Conservation (phyloP, 2,888 invertebrate species). For the Lobophora halterata region DNA sequence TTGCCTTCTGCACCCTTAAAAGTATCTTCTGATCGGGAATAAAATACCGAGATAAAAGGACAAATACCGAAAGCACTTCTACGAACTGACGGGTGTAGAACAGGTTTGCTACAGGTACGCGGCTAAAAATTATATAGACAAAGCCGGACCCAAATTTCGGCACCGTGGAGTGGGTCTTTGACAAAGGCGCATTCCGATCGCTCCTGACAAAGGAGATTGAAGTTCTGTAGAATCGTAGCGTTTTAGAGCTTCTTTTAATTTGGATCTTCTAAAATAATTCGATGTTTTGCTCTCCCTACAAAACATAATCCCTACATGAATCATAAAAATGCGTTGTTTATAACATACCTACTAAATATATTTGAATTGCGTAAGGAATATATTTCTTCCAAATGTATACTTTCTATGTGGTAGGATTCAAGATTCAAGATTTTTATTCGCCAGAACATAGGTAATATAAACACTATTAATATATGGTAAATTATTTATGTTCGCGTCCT, state of each 20-base stretch:
- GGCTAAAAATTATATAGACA: conserved; percentile 74
- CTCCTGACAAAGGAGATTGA: conserved; percentile 41
- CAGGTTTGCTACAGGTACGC: conserved; percentile 74
- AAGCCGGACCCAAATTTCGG: conserved; percentile 62
- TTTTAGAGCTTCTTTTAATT: conserved; percentile 1
- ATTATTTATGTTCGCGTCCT: too few relatives aligned
- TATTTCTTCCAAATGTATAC: too few relatives aligned
- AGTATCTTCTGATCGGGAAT: conserved; percentile 42
- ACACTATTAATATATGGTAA: too few relatives aligned
- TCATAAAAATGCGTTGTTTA: too few relatives aligned
- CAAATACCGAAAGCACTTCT: conserved; percentile 51
- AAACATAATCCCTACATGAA: too few relatives aligned
- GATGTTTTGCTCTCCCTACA: too few relatives aligned
- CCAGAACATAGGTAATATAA: too few relatives aligned
- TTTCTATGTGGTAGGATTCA: too few relatives aligned
- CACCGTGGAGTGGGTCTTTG: conserved; percentile 55
- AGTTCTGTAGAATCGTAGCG: conserved; percentile 30
- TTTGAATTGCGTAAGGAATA: too few relatives aligned
- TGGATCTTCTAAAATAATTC: too few relatives aligned
- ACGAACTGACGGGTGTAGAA: conserved; percentile 58
- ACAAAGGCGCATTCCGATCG: conserved; percentile 67
- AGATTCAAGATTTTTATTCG: too few relatives aligned
- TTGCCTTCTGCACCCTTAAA: conserved; percentile 38
- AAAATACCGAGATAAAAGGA: conserved; percentile 53
- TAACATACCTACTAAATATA: too few relatives aligned